Conservation (phyloP, 2,113 vertebrate genomes). For the Melanostigma gelatinosum region DNA sequence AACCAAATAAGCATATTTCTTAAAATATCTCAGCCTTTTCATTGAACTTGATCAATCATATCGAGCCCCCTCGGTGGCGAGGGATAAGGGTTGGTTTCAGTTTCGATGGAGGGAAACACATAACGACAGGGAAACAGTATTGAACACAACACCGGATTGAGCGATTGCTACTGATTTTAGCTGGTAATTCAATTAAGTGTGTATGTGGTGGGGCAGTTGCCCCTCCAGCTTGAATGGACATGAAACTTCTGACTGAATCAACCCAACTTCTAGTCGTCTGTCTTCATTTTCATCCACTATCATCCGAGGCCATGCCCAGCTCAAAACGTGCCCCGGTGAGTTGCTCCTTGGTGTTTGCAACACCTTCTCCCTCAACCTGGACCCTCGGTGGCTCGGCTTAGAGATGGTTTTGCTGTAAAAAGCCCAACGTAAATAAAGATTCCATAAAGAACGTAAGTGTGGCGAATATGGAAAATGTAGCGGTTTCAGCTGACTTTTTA, state of each 20-base stretch:
- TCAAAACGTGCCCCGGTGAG: not conserved
- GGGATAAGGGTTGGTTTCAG: not conserved
- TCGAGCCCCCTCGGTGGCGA: not conserved
- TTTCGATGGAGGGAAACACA: not conserved
- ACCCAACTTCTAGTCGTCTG: not conserved
- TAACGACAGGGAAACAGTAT: not conserved
- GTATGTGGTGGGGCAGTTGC: not conserved
- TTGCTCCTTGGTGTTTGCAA: not conserved
- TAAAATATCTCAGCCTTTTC: not conserved
- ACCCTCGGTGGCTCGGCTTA: not conserved
- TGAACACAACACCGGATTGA: not conserved
- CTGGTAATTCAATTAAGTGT: not conserved
- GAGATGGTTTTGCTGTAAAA: not conserved
- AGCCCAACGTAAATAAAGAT: not conserved
- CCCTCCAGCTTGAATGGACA: not conserved
- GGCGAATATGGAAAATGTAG: not conserved
- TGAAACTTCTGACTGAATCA: not conserved
- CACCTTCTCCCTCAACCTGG: not conserved
- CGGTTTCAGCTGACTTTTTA: not conserved
- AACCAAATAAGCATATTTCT: not conserved
- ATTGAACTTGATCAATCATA: constrained; percentile 1
- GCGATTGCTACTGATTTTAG: not conserved
- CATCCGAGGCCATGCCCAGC: not conserved
- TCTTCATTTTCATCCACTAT: not conserved
- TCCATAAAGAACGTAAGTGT: not conserved